A percentile compares a stretch with the other conserved stretches of the same genome.
Conservation (phyloP, 1,140 invertebrate genomes). For the Varroa destructor region DNA sequence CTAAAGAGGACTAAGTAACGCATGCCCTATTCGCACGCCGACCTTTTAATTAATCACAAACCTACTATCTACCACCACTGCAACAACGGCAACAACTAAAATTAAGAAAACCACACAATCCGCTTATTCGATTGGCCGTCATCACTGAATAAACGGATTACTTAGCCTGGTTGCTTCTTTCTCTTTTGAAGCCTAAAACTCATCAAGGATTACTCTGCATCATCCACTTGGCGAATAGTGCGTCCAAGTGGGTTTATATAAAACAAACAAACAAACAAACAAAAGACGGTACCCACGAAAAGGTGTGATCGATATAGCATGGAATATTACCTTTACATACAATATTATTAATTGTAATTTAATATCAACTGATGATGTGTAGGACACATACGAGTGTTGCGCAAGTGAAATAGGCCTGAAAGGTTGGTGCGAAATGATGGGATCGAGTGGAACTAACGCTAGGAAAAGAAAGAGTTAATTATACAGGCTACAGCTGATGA, state of each 20-base stretch:
- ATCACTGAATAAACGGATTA: background rate
- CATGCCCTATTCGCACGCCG: background rate
- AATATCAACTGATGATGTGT: no score
- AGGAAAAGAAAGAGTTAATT: no score
- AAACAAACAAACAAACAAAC: background rate
- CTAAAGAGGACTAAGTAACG: conserved; percentile 10
- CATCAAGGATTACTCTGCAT: no score
- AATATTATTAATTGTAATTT: no score
- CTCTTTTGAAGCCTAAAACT: background rate
- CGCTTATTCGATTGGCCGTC: background rate
- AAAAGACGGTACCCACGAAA: background rate
- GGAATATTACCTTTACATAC: background rate
- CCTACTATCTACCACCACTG: background rate
- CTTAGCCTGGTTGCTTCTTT: background rate
- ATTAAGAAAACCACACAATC: background rate
- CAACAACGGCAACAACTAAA: background rate
- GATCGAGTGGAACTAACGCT: no score
- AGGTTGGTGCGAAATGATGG: no score
- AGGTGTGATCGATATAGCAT: background rate
- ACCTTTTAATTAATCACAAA: background rate
- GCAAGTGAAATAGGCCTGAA: no score
- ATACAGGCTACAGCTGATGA: no score
- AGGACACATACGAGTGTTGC: no score
- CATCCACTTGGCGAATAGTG: background rate
- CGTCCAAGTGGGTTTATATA: background rate